Conservation (phyloP, 2,888 invertebrate genomes). For the Petrolisthes cinctipes region DNA sequence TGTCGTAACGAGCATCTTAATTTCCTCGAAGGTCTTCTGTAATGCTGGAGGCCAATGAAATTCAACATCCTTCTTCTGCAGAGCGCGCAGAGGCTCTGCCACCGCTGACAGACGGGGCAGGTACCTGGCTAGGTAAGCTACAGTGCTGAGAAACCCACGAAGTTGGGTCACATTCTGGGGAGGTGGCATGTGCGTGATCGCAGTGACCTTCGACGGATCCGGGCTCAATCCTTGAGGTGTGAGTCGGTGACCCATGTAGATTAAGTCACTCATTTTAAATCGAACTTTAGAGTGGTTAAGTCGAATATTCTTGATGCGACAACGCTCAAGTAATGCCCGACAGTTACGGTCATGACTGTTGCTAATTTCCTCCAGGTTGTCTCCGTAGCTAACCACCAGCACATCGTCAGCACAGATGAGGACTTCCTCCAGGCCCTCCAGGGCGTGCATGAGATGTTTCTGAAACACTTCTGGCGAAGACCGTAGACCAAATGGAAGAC, state of each 20-base stretch:
- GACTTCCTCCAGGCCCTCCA: not conserved
- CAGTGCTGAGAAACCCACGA: not conserved
- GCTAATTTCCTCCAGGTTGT: not conserved
- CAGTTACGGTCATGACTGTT: not conserved
- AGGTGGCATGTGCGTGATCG: not conserved
- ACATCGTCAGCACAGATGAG: not conserved
- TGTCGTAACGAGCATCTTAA: not conserved
- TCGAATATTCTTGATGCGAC: not conserved
- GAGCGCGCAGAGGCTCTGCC: not conserved
- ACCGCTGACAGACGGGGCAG: not conserved
- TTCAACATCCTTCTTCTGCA: not conserved
- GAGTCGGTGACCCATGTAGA: not conserved
- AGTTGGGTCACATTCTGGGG: not conserved
- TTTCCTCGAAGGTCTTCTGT: not conserved
- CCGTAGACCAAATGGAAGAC: not conserved
- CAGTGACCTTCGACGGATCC: not conserved
- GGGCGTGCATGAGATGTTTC: not conserved
- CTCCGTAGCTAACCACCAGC: not conserved
- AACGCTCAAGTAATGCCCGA: not conserved
- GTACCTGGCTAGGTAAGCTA: not conserved
- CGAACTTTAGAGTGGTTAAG: not conserved
- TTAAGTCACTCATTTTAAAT: not conserved
- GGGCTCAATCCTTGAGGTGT: not conserved
- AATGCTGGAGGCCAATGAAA: not conserved
- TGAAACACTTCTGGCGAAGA: slow-evolving; percentile 3